Evolutionary conservation across 2,888 invertebrate genomes (phyloP).

Genomic region (Apoderus coryli): DNA sequence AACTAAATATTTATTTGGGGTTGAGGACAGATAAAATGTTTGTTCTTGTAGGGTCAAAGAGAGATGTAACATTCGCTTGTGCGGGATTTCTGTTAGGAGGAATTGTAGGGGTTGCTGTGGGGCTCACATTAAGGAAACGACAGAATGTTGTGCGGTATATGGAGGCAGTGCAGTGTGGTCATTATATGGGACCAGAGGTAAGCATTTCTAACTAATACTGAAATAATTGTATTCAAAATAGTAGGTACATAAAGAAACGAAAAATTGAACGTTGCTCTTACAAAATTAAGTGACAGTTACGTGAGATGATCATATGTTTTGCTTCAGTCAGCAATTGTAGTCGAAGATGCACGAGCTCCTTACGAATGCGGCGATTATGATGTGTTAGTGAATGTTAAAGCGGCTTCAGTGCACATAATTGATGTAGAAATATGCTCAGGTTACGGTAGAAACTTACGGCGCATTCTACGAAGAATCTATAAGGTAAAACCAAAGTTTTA

Average conservation of each 20-base stretch:
- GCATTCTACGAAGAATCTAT: slow-evolving; percentile 23
- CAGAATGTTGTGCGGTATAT: slow-evolving; percentile 31
- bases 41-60: slow-evolving; percentile 29
- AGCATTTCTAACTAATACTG: too few relatives aligned
- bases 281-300: too few relatives aligned
- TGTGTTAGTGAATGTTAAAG: slow-evolving; percentile 44
- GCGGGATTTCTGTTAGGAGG: slow-evolving; percentile 33
- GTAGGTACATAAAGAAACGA: too few relatives aligned
- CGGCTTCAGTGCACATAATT: slow-evolving; percentile 41
- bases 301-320: too few relatives aligned
- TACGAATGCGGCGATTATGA: slow-evolving; percentile 37
- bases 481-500: slow-evolving; percentile 23
- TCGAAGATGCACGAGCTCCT: slow-evolving; percentile 40
- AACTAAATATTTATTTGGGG: too few relatives aligned
- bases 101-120: slow-evolving; percentile 32
- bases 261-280: too few relatives aligned
- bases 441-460: slow-evolving; percentile 32
- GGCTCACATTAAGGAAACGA: slow-evolving; percentile 26
- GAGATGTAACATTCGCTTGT: slow-evolving; percentile 32
- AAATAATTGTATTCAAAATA: too few relatives aligned
- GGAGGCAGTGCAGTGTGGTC: slow-evolving; percentile 35
- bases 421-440: slow-evolving; percentile 45
- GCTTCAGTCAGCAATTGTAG: slow-evolving; percentile 36
- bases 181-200: slow-evolving; percentile 36
- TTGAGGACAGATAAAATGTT: slow-evolving; percentile 1